Conservation (phyloP, 2,888 invertebrate species). For the Idaea dimidiata region DNA sequence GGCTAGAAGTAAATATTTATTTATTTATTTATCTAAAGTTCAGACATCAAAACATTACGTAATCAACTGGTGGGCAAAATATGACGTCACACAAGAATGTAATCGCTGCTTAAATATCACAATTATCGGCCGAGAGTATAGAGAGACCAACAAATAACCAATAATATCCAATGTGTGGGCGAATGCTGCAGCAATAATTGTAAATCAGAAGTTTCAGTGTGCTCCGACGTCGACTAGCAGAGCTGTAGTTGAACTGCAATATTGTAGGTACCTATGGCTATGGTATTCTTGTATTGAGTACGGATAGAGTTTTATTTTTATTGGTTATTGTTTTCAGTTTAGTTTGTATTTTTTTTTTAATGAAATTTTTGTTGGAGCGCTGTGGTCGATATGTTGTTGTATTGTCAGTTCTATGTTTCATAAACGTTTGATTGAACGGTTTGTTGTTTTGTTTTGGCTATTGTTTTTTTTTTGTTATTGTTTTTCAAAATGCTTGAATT, state of each 20-base stretch:
- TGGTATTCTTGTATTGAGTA: background rate
- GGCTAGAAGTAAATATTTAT: no score
- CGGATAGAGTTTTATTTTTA: background rate
- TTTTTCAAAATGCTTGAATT: no score
- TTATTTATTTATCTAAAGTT: no score
- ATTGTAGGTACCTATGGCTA: background rate
- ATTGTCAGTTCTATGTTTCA: background rate
- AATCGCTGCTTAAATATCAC: no score
- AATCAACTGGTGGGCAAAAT: no score
- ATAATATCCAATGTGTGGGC: background rate
- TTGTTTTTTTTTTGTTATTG: no score
- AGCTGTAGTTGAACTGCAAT: background rate
- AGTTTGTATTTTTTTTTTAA: background rate
- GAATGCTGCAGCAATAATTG: conserved; percentile 20
- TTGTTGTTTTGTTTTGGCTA: background rate
- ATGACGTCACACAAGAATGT: no score
- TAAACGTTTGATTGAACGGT: background rate
- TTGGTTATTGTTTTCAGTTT: background rate
- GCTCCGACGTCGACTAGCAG: background rate
- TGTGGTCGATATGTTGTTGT: background rate
- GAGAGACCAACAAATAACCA: background rate
- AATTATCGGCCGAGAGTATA: no score
- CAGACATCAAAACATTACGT: no score
- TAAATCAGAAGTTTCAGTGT: conserved; percentile 21
- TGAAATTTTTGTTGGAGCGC: background rate